Conservation (phyloP, 2,888 invertebrate genomes). For the Melanostoma mellinum region DNA sequence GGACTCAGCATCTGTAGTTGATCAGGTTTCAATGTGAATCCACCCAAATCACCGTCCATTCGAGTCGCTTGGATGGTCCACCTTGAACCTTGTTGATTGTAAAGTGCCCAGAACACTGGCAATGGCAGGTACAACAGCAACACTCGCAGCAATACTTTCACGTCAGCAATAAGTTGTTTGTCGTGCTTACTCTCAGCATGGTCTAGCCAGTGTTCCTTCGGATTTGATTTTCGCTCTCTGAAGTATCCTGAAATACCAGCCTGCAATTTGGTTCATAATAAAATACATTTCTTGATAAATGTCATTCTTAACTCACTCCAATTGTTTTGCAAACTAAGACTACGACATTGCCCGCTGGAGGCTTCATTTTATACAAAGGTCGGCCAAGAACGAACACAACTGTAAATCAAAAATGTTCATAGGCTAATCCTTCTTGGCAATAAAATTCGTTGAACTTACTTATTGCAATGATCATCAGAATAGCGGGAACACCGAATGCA, state of each 20-base stretch:
- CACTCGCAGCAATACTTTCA: slow-evolving; percentile 85
- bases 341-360: slow-evolving; percentile 88
- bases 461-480: slow-evolving; percentile 87
- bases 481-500: slow-evolving; percentile 79
- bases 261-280: slow-evolving; percentile 78
- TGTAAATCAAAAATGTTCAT: slow-evolving; percentile 30
- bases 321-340: slow-evolving; percentile 86
- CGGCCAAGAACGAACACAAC: slow-evolving; percentile 82
- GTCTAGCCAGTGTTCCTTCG: slow-evolving; percentile 92
- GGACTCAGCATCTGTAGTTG: slow-evolving; percentile 98
- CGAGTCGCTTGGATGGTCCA: too few relatives aligned
- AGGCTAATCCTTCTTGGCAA: slow-evolving; percentile 33
- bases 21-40: slow-evolving; percentile 92
- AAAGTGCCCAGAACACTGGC: slow-evolving; percentile 96
- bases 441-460: slow-evolving; percentile 82
- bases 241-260: slow-evolving; percentile 82
- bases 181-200: slow-evolving; percentile 90
- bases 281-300: not conserved
- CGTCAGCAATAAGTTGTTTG: slow-evolving; percentile 81
- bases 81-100: slow-evolving; percentile 88
- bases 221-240: slow-evolving; percentile 81
- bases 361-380: slow-evolving; percentile 85
- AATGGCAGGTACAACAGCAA: slow-evolving; percentile 91
- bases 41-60: slow-evolving; percentile 59
- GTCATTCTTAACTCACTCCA: slow-evolving; percentile 83